Conservation (phyloP, 2,888 invertebrate species). For the Agriopis marginaria region DNA sequence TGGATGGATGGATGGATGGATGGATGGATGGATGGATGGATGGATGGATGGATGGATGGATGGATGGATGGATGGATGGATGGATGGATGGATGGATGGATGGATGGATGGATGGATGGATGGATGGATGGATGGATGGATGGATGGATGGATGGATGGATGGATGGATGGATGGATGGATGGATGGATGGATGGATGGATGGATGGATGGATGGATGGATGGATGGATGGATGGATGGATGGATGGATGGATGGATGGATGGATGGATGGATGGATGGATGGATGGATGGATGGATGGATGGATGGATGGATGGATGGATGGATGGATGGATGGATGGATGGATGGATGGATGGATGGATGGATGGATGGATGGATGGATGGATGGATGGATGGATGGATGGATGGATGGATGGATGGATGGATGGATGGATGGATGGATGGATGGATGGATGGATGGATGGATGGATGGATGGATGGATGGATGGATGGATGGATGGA, state of each 20-base stretch:
- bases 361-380: conserved; percentile 1
- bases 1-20: conserved; percentile 1
- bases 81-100: conserved; percentile 1
- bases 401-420: conserved; percentile 1
- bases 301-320: conserved; percentile 1
- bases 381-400: conserved; percentile 1
- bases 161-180: conserved; percentile 1
- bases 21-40: conserved; percentile 1
- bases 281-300: conserved; percentile 1
- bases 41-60: conserved; percentile 1
- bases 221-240: conserved; percentile 1
- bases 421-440: conserved; percentile 1
- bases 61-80: conserved; percentile 1
- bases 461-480: conserved; percentile 1
- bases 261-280: conserved; percentile 1
- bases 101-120: conserved; percentile 1
- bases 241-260: conserved; percentile 1
- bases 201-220: conserved; percentile 1
- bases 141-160: conserved; percentile 1
- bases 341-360: conserved; percentile 1
- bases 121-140: conserved; percentile 1
- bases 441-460: conserved; percentile 1
- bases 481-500: conserved; percentile 1
- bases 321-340: conserved; percentile 1
- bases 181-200: conserved; percentile 1